A percentile compares a stretch with the other conserved stretches of the same genome.
These are phyloP conservation scores for Scaptomyza cyrtandrae DNA, from an alignment of 2,888 invertebrate genomes.

Conservation along the genomic window DNA sequence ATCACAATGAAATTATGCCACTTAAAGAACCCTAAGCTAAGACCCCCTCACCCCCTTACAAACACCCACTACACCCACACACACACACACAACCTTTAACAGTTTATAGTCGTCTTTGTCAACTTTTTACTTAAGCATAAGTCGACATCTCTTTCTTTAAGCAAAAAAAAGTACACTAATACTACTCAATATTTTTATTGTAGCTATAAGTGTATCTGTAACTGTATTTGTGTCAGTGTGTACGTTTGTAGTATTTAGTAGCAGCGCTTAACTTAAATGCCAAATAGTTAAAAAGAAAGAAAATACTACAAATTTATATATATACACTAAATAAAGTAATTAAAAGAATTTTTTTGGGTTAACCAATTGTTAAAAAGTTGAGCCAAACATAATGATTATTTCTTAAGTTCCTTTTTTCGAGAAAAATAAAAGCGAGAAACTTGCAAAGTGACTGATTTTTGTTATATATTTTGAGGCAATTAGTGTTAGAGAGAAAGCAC, in stretches of 20 bases:
- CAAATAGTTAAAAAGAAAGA: conserved; percentile 40
- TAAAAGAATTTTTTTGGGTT: conserved; percentile 19
- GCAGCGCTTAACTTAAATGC: conserved; percentile 60
- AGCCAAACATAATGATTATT: conserved; percentile 53
- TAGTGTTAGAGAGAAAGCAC: conserved; percentile 36
- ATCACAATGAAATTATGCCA: conserved; percentile 49
- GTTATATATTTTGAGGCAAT: conserved; percentile 75
- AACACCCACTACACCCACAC: neutral
- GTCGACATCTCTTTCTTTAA: conserved; percentile 8
- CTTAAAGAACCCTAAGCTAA: conserved; percentile 31
- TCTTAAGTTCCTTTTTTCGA: conserved; percentile 73
- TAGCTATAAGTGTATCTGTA: conserved; percentile 50
- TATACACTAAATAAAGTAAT: conserved; percentile 11
- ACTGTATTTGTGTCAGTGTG: conserved; percentile 53
- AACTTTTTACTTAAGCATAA: conserved; percentile 26
- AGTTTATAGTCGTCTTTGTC: conserved; percentile 44
- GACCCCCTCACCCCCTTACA: conserved; percentile 8
- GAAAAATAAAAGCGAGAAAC: conserved; percentile 40
- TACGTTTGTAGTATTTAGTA: conserved; percentile 62
- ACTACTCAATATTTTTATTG: conserved; percentile 56
- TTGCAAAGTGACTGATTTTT: conserved; percentile 79
- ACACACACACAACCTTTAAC: conserved; percentile 9
- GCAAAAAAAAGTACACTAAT: conserved; percentile 1
- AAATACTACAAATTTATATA: conserved; percentile 8
- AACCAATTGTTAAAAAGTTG: conserved; percentile 38